Conservation (phyloP, 2,888 invertebrate genomes). For the Drosophila anceps region DNA sequence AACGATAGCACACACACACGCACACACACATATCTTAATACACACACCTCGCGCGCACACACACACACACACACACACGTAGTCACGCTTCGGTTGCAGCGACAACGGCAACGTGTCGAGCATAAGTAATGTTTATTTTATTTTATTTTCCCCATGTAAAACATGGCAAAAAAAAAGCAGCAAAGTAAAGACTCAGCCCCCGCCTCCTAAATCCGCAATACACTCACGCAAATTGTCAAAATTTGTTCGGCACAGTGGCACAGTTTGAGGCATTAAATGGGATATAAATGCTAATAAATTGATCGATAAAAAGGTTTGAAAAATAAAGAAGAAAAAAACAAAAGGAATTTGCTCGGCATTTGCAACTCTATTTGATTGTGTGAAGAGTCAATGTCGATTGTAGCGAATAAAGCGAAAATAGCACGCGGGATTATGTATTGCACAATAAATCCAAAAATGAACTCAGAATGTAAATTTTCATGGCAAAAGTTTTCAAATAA, state of each 20-base stretch:
- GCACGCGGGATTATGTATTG: background rate
- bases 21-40: conserved; percentile 13
- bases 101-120: conserved; percentile 68
- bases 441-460: background rate
- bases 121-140: conserved; percentile 74
- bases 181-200: conserved; percentile 8
- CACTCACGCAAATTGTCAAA: conserved; percentile 37
- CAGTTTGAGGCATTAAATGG: conserved; percentile 3
- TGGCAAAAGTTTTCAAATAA: background rate
- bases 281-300: conserved; percentile 14
- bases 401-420: background rate
- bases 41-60: conserved; percentile 18
- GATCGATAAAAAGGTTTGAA: conserved; percentile 4
- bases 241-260: conserved; percentile 22
- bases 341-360: background rate
- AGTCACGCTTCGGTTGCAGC: conserved; percentile 51
- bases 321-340: background rate
- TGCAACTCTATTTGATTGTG: conserved; percentile 4
- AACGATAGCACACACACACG: conserved; percentile 59
- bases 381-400: background rate
- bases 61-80: conserved; percentile 22
- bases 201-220: background rate
- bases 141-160: conserved; percentile 49
- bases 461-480: background rate
- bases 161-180: conserved; percentile 39